A percentile compares a stretch with the other conserved stretches of the same genome.
phyloP scores from a whole-genome alignment of 1,140 invertebrate species.

The Doryteuthis pealeii region DNA sequence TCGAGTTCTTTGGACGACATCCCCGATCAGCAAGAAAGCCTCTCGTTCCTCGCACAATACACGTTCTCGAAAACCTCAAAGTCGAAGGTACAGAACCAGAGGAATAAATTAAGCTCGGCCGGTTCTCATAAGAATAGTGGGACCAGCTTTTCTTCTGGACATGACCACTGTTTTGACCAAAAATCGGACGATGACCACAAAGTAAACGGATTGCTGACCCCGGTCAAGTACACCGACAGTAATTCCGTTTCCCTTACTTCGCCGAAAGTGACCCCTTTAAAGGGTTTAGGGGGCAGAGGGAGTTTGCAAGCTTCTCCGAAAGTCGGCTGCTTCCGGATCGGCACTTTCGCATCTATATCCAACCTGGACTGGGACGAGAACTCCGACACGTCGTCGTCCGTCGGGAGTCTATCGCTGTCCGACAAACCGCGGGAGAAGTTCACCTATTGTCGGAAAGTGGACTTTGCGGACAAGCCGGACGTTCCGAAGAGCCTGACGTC shows the following conservation, averaged over 20 bases:
- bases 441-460: constrained; percentile 8
- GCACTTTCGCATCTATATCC: constrained; percentile 46
- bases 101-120: not conserved
- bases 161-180: not conserved
- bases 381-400: not conserved
- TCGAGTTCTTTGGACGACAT: not conserved
- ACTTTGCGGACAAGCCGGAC: not conserved
- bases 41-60: not conserved
- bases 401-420: constrained; percentile 17
- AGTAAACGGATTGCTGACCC: not conserved
- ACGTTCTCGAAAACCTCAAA: not conserved
- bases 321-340: constrained; percentile 49
- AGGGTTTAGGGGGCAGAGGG: not conserved
- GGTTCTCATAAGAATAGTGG: not conserved
- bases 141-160: not conserved
- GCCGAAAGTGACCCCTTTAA: not conserved
- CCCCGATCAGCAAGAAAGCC: not conserved
- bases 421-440: not conserved
- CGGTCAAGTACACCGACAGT: not conserved
- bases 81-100: not conserved
- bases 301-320: constrained; percentile 26
- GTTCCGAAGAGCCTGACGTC: constrained; percentile 9
- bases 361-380: constrained; percentile 15
- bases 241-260: not conserved
- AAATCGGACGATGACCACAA: not conserved